Base-by-base conservation (phyloP, 2,888 invertebrate species). In the Leuctra nigra region DNA sequence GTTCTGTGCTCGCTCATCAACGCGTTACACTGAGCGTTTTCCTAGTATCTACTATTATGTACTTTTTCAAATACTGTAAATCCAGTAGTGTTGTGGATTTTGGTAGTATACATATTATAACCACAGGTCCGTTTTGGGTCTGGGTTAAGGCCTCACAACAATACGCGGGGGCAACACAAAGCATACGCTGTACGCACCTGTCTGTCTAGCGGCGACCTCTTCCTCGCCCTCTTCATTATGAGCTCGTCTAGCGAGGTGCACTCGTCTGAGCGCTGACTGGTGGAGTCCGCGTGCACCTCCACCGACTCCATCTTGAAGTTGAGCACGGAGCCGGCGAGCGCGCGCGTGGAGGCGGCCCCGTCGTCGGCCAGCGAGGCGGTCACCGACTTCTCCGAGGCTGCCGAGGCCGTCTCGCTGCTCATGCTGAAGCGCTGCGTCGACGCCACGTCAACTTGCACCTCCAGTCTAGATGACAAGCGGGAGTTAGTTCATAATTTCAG, bases 301-400 rank as follows among this genome's bases (percentile, higher is more conserved):
- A 64, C 63, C 11, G 64, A 62, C 18, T 61, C 58, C 33, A 81
- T 81, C 74, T 81, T 83, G 67, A 82, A 83, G 67, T 82, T 83
- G 59, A 83, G 73, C 65, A 86, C 80, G 16, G 88, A 88, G 16
- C 90, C 90, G 41, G 89, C 88, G 61, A 89, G 73, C 36, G 87
- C 90, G 64, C 84, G 77, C 0, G 86, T 86, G 41, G 87, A 87
- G 18, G 87, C 86, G 16, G 77, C 78, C 1, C 80, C 82, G 65
- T 80, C 80, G 67, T 85, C 85, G 46, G 80, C 77, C 46, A 81
- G 78, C 53, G 82, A 81, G 44, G 77, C 76, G 59, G 80, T 80
- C 16, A 78, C 77, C n/a, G 83, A 84, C 64, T 83, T 81, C 66
- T 84, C 83, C 29, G 82, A 82, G 39, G 76, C 76, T 13, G 76